Conservation (phyloP, 2,113 vertebrate genomes). For the Leucopternis melanops region DNA sequence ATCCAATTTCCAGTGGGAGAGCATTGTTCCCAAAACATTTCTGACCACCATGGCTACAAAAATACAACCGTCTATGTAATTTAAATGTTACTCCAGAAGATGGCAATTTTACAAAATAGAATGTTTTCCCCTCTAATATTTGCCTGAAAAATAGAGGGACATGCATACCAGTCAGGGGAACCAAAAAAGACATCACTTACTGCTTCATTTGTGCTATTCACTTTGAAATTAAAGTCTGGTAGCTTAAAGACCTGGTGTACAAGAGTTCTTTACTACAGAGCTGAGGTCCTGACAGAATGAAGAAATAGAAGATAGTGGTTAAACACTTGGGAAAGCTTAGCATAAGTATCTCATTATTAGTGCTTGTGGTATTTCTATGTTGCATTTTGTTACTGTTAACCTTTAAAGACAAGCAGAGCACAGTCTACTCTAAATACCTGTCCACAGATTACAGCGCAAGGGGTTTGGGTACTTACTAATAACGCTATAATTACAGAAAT, state of each 20-base stretch:
- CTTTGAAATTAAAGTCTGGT: background rate
- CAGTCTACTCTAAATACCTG: background rate
- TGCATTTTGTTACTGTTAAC: background rate
- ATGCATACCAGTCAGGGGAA: background rate
- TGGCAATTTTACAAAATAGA: background rate
- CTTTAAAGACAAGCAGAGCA: background rate
- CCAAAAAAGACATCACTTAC: background rate
- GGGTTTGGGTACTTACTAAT: background rate
- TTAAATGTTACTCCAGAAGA: background rate
- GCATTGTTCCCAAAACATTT: background rate
- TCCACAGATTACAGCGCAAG: background rate
- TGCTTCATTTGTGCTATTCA: background rate
- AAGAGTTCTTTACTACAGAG: background rate
- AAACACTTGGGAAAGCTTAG: background rate
- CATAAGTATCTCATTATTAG: background rate
- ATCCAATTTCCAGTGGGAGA: background rate
- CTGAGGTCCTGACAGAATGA: background rate
- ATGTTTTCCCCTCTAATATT: background rate
- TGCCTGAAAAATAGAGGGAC: background rate
- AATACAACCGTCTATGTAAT: background rate
- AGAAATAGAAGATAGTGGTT: background rate
- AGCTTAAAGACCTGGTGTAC: background rate
- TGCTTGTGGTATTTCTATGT: background rate
- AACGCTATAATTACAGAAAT: background rate
- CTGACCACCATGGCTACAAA: background rate